Evolutionary conservation across 1,140 invertebrate species (phyloP), one percentile per base, ranked within the genome.

Genomic region (fruit fly (Drosophila melanogaster)): DNA sequence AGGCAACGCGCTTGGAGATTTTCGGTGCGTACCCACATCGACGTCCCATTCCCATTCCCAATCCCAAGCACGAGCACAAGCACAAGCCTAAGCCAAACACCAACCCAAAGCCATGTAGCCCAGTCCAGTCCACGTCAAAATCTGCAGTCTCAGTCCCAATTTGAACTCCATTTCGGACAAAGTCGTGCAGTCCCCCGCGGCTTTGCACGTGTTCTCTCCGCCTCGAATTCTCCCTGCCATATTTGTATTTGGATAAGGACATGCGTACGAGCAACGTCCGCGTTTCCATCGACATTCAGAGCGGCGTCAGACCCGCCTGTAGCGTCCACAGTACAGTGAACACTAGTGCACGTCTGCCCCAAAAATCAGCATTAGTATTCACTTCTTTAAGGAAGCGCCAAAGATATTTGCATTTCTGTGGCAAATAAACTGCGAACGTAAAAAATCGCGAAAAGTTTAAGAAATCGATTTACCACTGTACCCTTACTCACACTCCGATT

Each of bases 161-260:
- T 76, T 40, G 50, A 78, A 47, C 57, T 75, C 35, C 76, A 67
- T 67, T 70, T 64, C 55, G 58, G 55, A 56, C 62, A 83, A 89
- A 87, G 80, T 89, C 84, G 85, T 89, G 80, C 84, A 80, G 80
- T 89, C 84, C 87, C 87, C 89, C 87, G 87, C 89, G 89, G 87
- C 89, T 90, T 90, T 90, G 89, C 87, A 90, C 87, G 87, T 90
- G 87, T 90, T 90, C 64, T 62, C 81, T 69, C 77, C 76, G 75
- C 79, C 66, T 79, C 53, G 38, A 65, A 59, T 64, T 66, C 53
- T 71, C 43, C 66, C 38, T 62, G 40, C 50, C 53, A 40, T 59
- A 71, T 76, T 87, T 81, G 83, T 65, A 77, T 76, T 87, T 86
- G 83, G 56, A 77, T 76, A 90, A 90, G 87, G 79, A 90, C 83